Evolutionary conservation across 2,113 vertebrate species (phyloP), one percentile per base, ranked within the genome.

Genomic region (Hystrix cristata): DNA sequence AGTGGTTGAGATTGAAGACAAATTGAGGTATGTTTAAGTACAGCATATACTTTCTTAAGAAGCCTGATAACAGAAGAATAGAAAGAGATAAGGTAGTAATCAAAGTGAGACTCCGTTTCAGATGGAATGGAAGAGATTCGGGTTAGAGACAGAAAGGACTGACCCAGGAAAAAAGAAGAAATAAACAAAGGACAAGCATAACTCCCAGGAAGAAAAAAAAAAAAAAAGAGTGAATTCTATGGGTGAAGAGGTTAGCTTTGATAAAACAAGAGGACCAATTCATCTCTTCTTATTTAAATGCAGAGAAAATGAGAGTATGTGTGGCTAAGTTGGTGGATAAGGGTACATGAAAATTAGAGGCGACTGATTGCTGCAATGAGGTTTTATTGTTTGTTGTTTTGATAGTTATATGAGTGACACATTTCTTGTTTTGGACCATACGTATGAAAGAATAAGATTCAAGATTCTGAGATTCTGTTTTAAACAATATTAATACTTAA

Each of bases 1-100:
- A 90, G 53, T 34, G n/a, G 48, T n/a, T 91, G 53, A 76, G 86
- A 95, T 79, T 27, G 25, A 93, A 85, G 89, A 81, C 64, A 88
- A 87, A 87, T 87, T 81, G 91, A 87, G 78, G 8, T 64, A 15
- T 27, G 57, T 43, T 94, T 87, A 46, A 76, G 19, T 53, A 2
- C 46, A 87, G 16, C 29, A 31, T 72, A 38, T 7, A 38, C 21
- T 72, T 59, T 65, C 51, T 96, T 43, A 12, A 43, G 84, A 89
- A 91, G 27, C 16, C 69, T 55, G 11, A 19, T 79, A 60, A 74
- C 67, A 34, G 81, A 94, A 85, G 71, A 9, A 90, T 79, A 53
- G 31, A 55, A 59, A 57, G n/a, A 78, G n/a, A 15, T 34, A 23
- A 55, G 46, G 27, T 23, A 31, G 31, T 23, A 67, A 27, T 48